Percentiles rank a stretch among this genome's conserved stretches.
Conservation (phyloP, 1,140 invertebrate species). For the Pseudomyrmex gracilis region DNA sequence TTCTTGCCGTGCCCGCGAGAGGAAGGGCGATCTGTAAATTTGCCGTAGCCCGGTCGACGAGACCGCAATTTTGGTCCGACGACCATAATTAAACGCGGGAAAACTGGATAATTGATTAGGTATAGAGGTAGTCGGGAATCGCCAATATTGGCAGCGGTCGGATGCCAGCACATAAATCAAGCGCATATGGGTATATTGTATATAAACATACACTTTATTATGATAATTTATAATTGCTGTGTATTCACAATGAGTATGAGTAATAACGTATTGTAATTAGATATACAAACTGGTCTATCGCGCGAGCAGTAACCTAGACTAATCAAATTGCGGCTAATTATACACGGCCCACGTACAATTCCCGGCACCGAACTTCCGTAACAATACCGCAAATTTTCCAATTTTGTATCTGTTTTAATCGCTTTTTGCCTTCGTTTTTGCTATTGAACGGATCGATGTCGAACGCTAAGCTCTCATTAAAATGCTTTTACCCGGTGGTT, state of each 20-base stretch:
- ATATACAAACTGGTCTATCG: slow-evolving; percentile 79
- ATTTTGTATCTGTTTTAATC: slow-evolving; percentile 16
- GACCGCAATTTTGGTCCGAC: slow-evolving; percentile 66
- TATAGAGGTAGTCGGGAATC: slow-evolving; percentile 37
- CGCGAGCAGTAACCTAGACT: slow-evolving; percentile 73
- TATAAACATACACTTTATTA: slow-evolving; percentile 81
- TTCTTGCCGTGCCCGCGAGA: slow-evolving; percentile 41
- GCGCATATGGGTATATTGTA: slow-evolving; percentile 71
- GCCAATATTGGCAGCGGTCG: slow-evolving; percentile 60
- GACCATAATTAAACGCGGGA: slow-evolving; percentile 66
- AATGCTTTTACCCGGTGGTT: slow-evolving; percentile 10
- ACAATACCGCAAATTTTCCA: slow-evolving; percentile 1
- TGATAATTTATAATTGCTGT: slow-evolving; percentile 78
- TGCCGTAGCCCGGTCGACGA: slow-evolving; percentile 34
- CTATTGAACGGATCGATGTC: slow-evolving; percentile 20
- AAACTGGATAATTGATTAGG: slow-evolving; percentile 72
- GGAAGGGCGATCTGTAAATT: slow-evolving; percentile 61
- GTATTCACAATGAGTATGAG: slow-evolving; percentile 79
- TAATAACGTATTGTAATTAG: slow-evolving; percentile 77
- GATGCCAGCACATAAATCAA: slow-evolving; percentile 66
- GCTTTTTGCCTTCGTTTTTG: background rate
- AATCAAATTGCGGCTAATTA: slow-evolving; percentile 76
- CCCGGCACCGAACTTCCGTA: slow-evolving; percentile 43
- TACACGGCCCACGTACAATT: slow-evolving; percentile 65
- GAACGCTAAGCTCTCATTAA: slow-evolving; percentile 12